Base-by-base conservation (phyloP, 1,140 invertebrate genomes). In the Monochamus saltuarius region DNA sequence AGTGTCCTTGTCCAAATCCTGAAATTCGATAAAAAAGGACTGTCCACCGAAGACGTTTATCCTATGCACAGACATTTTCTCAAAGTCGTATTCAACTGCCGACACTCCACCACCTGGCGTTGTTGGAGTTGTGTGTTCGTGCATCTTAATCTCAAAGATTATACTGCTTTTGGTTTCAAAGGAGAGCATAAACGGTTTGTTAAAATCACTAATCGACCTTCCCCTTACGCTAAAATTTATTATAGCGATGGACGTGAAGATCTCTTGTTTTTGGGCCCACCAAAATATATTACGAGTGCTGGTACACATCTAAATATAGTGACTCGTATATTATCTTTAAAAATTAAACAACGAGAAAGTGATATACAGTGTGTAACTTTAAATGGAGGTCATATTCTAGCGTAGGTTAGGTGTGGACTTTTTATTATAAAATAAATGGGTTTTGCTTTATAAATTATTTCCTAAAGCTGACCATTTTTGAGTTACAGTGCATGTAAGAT, bases 221-320 rank as follows among this genome's bases (percentile, higher is more conserved):
- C 16, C 10, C 9, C 11, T 34, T 7, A 19, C 7, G 7, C 13
- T 2, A 13, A 66, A 66, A n/a, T 56, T 36, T 2, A 59, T n/a
- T 10, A 51, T 43, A 1, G 57, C 56, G 16, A 66, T 43, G 3
- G 38, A n/a, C 2, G 64, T 49, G 7, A 42, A 6, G 3, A 62
- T 40, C 3, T 14, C n/a, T 13, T 55, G 47, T 7, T 59, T 59
- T 13, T 56, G 35, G 4, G 56, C 39, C 19, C 19, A 59, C 55
- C 52, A 62, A 43, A 55, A 62, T 8, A 60, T 59, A 53, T 66
- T 66, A 35, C 49, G 53, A 16, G 29, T 7, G 17, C 16, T 52
- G 6, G 56, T 39, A 49, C 64, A 66, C 51, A 66, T 13, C 64
- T 66, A 38, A 29, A 56, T n/a, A n/a, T n/a, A n/a, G n/a, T n/a